A percentile compares a stretch with the other conserved stretches of the same genome.
Conservation (phyloP, 2,113 vertebrate species). For the Plestiodon gilberti region DNA sequence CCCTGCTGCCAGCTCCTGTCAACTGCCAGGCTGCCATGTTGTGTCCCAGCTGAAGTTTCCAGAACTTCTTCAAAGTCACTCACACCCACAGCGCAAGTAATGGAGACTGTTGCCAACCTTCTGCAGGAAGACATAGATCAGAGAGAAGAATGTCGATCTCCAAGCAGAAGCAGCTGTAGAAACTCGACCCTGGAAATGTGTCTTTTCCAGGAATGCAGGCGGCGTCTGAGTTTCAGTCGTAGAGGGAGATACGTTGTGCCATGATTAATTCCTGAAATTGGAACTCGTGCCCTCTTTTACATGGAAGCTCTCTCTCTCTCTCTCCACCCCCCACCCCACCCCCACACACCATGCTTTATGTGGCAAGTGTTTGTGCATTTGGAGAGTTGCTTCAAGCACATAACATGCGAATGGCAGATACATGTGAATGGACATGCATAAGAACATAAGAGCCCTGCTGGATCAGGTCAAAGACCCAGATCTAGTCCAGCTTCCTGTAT, state of each 20-base stretch:
- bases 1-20: not conserved
- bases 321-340: not conserved
- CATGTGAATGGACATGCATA: too few species aligned
- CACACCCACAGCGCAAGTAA: not conserved
- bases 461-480: too few species aligned
- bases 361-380: not conserved
- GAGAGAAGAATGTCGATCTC: not conserved
- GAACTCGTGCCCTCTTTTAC: not conserved
- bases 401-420: too few species aligned
- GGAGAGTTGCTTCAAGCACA: too few species aligned
- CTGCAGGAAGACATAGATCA: not conserved
- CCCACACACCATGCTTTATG: too few species aligned
- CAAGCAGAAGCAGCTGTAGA: slow-evolving; percentile 9
- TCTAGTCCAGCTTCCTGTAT: too few species aligned
- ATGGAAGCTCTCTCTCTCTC: too few species aligned
- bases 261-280: not conserved
- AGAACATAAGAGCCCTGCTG: too few species aligned
- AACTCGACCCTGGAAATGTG: not conserved
- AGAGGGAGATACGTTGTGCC: not conserved
- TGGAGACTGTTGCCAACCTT: not conserved
- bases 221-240: not conserved
- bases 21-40: not conserved
- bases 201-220: not conserved
- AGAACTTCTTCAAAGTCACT: not conserved
- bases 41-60: not conserved